These are phyloP conservation scores for Neoniphon sammara DNA, from an alignment of 2,797 vertebrate genomes.

Conservation along the genomic window DNA sequence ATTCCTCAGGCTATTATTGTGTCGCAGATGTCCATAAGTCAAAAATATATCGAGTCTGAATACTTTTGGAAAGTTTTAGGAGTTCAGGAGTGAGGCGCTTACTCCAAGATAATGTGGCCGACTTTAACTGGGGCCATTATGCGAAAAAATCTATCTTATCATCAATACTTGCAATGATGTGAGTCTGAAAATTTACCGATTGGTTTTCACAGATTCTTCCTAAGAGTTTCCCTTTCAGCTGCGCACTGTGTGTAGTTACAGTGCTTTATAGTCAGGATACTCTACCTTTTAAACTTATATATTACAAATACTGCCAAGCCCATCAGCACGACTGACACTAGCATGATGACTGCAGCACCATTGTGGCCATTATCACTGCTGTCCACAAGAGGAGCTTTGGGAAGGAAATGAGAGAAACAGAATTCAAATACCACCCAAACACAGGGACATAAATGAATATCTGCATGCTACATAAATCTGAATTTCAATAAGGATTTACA, in stretches of 20 bases:
- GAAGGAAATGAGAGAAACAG: conserved; percentile 46
- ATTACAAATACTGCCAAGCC: conserved; percentile 90
- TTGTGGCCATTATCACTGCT: conserved; percentile 86
- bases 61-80: conserved; percentile 66
- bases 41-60: conserved; percentile 64
- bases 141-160: conserved; percentile 32
- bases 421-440: conserved; percentile 28
- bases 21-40: conserved; percentile 65
- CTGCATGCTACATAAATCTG: not conserved
- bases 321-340: conserved; percentile 91
- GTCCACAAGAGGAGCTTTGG: conserved; percentile 89
- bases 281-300: conserved; percentile 95
- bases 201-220: conserved; percentile 13
- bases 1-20: conserved; percentile 78
- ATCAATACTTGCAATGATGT: conserved; percentile 9
- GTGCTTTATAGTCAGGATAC: conserved; percentile 5
- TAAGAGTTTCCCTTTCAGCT: conserved; percentile 2
- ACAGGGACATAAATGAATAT: conserved; percentile 1
- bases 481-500: not conserved
- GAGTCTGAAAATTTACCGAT: conserved; percentile 18
- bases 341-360: conserved; percentile 93
- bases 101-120: conserved; percentile 50
- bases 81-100: conserved; percentile 49
- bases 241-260: conserved; percentile 1
- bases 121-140: conserved; percentile 45